Evolutionary conservation across 2,888 invertebrate species (phyloP).

Genomic region (Drosophila merina): DNA sequence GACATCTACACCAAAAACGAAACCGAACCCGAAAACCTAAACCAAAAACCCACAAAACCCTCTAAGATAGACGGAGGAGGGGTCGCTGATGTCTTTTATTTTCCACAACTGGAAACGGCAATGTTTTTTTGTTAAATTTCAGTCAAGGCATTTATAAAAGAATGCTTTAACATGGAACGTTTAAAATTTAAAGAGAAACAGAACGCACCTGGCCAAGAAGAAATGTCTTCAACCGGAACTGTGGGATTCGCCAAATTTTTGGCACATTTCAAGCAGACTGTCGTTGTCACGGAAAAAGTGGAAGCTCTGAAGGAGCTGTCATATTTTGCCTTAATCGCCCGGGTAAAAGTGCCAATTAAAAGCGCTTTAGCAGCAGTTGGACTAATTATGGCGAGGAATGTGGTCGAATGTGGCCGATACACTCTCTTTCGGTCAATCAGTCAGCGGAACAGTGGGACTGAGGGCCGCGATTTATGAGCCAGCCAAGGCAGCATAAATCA

Average conservation of each 20-base stretch:
- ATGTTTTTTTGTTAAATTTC: no score
- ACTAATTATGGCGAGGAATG: constrained; percentile 67
- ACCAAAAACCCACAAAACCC: constrained; percentile 29
- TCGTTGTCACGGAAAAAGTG: not conserved
- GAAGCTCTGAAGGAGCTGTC: constrained; percentile 50
- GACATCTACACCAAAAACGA: constrained; percentile 42
- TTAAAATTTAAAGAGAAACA: not conserved
- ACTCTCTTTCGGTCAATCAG: constrained; percentile 44
- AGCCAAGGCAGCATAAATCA: constrained; percentile 64
- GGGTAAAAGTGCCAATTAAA: constrained; percentile 75
- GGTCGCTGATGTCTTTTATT: no score
- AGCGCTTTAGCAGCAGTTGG: constrained; percentile 48
- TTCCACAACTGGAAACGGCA: no score
- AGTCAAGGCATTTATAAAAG: no score
- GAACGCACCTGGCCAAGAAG: not conserved
- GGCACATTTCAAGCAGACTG: not conserved
- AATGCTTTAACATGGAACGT: not conserved
- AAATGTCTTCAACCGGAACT: not conserved
- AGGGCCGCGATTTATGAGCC: constrained; percentile 62
- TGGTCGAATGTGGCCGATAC: constrained; percentile 20
- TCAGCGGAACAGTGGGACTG: constrained; percentile 44
- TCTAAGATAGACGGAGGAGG: not conserved
- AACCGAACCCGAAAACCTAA: constrained; percentile 11
- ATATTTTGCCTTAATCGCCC: constrained; percentile 65
- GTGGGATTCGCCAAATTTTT: not conserved